A percentile compares a stretch with the other conserved stretches of the same genome.
Conservation (phyloP, 2,797 vertebrate species). For the Thripadectes ignobilis region DNA sequence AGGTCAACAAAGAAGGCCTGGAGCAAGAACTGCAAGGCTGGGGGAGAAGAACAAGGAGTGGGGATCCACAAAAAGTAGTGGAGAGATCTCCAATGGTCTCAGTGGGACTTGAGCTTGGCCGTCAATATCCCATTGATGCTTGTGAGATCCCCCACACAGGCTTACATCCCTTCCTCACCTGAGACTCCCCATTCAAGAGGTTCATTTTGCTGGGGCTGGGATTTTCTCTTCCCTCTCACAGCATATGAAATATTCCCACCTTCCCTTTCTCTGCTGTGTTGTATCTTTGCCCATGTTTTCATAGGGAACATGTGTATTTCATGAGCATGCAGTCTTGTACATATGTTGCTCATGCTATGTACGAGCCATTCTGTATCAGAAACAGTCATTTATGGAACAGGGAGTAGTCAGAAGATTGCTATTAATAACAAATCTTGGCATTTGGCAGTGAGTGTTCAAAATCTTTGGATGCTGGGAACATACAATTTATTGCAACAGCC, state of each 20-base stretch:
- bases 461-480: background rate
- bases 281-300: background rate
- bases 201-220: background rate
- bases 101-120: background rate
- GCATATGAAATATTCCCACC: background rate
- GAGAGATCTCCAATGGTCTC: background rate
- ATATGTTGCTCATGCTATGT: background rate
- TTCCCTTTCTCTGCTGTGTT: background rate
- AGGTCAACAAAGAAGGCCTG: background rate
- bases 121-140: background rate
- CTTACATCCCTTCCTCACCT: background rate
- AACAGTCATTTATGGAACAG: background rate
- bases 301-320: background rate
- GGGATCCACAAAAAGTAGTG: background rate
- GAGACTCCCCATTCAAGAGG: accelerated
- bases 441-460: background rate
- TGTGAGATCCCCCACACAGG: background rate
- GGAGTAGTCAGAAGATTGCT: background rate
- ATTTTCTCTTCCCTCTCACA: background rate
- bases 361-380: background rate
- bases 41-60: background rate
- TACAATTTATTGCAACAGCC: background rate
- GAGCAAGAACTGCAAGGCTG: background rate
- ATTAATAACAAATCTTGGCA: background rate
- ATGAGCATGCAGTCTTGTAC: background rate